A percentile compares a stretch with the other conserved stretches of the same genome.
These are phyloP conservation scores for Acrossocheilus fasciatus DNA, from an alignment of 2,797 vertebrate genomes.

Conservation along the genomic window DNA sequence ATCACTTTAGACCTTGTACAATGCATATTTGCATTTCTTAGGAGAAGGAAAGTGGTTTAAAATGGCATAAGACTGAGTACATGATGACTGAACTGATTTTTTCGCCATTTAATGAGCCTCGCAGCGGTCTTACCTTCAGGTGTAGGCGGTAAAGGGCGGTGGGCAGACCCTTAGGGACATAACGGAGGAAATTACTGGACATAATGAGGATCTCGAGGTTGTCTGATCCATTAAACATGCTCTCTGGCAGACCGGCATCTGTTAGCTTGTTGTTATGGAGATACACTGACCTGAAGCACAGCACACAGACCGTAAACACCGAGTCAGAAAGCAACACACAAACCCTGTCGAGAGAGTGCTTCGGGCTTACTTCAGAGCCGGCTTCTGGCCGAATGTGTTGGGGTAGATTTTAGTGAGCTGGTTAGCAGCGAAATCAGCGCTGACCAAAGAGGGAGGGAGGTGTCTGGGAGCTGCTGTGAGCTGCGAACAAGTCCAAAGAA, in stretches of 20 bases:
- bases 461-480: conserved; percentile 89
- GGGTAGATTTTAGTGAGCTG: conserved; percentile 92
- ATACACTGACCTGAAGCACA: conserved; percentile 90
- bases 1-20: background rate
- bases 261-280: conserved; percentile 98
- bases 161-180: conserved; percentile 90
- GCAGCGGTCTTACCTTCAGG: conserved; percentile 83
- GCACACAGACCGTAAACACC: background rate
- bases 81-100: background rate
- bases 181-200: conserved; percentile 95
- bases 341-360: background rate
- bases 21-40: background rate
- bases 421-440: conserved; percentile 96
- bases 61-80: too few species aligned
- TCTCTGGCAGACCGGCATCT: conserved; percentile 88
- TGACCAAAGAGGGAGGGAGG: conserved; percentile 90
- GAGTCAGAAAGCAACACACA: background rate
- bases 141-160: conserved; percentile 89
- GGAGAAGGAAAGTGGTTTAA: background rate
- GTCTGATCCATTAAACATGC: conserved; percentile 91
- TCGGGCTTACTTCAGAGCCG: conserved; percentile 85
- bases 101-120: background rate
- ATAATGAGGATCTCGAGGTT: conserved; percentile 93
- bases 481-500: conserved; percentile 72
- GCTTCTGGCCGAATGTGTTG: conserved; percentile 95